Evolutionary conservation across 2,888 invertebrate genomes (phyloP).

Genomic region (Trissoscelio sp.): DNA sequence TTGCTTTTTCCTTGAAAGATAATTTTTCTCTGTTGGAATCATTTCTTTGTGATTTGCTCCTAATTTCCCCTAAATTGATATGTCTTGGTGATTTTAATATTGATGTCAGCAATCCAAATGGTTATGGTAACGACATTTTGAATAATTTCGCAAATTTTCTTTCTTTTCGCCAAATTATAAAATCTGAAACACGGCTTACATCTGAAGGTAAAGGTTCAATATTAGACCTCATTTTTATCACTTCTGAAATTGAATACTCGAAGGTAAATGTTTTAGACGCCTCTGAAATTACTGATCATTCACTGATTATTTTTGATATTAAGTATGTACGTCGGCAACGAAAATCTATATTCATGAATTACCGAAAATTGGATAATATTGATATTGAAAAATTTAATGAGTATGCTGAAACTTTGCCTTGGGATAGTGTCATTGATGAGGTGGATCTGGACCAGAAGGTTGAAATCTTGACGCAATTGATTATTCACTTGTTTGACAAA

Average conservation of each 20-base stretch:
- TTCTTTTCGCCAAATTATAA: not conserved
- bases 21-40: not conserved
- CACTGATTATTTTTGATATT: too few species aligned
- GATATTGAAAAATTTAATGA: not conserved
- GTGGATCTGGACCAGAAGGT: not conserved
- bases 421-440: not conserved
- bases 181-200: too few species aligned
- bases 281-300: too few species aligned
- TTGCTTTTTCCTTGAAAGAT: not conserved
- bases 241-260: too few species aligned
- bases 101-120: not conserved
- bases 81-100: constrained; percentile 17
- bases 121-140: not conserved
- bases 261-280: too few species aligned
- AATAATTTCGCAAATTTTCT: not conserved
- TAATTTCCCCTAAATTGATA: not conserved
- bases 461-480: not conserved
- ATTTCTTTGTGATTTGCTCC: not conserved
- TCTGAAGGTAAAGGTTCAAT: too few species aligned
- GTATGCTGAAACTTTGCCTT: constrained; percentile 6
- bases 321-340: too few species aligned
- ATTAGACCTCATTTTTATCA: too few species aligned
- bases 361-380: not conserved
- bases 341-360: not conserved
- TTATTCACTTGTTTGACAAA: constrained; percentile 4